These are phyloP conservation scores for Chloroceryle aenea DNA, from an alignment of 2,113 vertebrate genomes.

Conservation along the genomic window DNA sequence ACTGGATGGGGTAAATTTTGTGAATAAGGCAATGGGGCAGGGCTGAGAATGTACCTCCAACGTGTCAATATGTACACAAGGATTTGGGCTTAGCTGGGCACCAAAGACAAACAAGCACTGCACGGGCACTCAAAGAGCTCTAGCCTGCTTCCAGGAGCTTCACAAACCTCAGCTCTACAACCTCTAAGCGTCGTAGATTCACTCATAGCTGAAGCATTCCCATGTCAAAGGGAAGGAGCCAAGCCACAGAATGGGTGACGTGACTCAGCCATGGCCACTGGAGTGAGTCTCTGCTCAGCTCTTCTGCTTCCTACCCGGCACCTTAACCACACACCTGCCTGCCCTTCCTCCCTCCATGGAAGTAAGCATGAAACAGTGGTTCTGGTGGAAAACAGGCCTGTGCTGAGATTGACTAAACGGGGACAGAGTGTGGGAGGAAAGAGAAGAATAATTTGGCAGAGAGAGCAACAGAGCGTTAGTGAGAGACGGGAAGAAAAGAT, in stretches of 20 bases:
- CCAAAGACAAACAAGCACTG: neutral
- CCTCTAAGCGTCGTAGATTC: neutral
- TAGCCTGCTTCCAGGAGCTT: neutral
- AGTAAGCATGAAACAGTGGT: conserved; percentile 19
- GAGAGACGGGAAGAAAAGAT: conserved; percentile 46
- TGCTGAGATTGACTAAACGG: conserved; percentile 54
- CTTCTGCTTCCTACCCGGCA: neutral
- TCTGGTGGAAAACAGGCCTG: conserved; percentile 20
- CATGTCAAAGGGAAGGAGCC: neutral
- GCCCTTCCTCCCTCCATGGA: neutral
- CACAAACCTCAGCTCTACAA: neutral
- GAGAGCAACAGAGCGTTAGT: conserved; percentile 42
- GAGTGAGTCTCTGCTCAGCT: neutral
- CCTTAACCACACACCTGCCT: neutral
- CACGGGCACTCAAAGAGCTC: neutral
- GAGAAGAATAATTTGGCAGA: conserved; percentile 53
- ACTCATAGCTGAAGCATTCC: neutral
- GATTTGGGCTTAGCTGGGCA: neutral
- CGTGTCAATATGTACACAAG: neutral
- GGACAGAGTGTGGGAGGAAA: conserved; percentile 59
- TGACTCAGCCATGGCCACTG: neutral
- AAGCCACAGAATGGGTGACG: fast-evolving
- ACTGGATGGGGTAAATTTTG: neutral
- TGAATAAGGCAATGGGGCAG: neutral
- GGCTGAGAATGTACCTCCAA: neutral